Evolutionary conservation across 1,140 invertebrate species (phyloP), one percentile per base, ranked within the genome.

Genomic region (Drosophila trapezifrons): DNA sequence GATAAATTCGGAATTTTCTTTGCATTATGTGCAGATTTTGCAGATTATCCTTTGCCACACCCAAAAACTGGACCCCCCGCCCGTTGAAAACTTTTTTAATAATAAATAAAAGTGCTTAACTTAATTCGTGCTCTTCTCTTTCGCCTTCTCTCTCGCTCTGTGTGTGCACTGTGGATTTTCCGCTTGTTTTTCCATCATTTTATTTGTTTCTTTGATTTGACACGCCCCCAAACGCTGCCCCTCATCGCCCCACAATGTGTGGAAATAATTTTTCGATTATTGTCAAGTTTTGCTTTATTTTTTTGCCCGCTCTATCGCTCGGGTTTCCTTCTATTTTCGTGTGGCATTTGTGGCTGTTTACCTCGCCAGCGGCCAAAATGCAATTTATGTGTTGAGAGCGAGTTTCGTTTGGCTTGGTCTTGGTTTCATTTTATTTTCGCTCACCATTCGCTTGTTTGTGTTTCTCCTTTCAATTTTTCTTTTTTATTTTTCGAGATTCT

Each of bases 71-170:
- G 47, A 49, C 18, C 18, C 57, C 37, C 25, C 32, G 32, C 35
- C 58, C 52, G 47, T 63, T 77, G 59, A 46, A 87, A 87, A 87
- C 84, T 87, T 87, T 87, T 87, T 87, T 87, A 87, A 87, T 87
- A 87, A 87, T 87, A 87, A 87, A 87, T 87, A 87, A 80, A 87
- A 87, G 84, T 78, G 84, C 84, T 87, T 87, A 87, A 78, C 84
- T 84, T 87, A 87, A 87, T 87, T 89, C 73, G 69, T 71, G 65
- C 80, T 83, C 47, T 60, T 70, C 72, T 75, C 47, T 57, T 42
- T 37, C 57, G 27, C 17, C 35, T 27, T 27, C 27, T n/a, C n/a
- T 40, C 35, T 20, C 32, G 17, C 22, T 35, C 20, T 51, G 18
- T 63, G 35, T 38, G 42, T 49, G 47, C 42, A 43, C 46, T 40